phyloP scores from a whole-genome alignment of 2,797 vertebrate species.

The Sebastes minor region DNA sequence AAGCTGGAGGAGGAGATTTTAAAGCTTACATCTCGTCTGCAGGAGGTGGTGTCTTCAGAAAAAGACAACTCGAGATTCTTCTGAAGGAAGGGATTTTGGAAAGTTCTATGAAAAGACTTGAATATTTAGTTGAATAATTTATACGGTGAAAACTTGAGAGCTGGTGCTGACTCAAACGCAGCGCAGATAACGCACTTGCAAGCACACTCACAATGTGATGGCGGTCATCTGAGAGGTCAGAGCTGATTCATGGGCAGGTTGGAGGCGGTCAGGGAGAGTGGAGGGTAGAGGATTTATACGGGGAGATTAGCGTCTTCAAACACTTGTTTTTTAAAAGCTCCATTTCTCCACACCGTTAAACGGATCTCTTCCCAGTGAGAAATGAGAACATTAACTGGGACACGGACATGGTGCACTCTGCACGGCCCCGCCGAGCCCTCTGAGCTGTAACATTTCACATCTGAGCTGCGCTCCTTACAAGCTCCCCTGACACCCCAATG shows the following conservation, averaged over 20 bases:
- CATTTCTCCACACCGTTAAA: constrained; percentile 68
- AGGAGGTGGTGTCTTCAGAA: constrained; percentile 33
- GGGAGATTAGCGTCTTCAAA: constrained; percentile 53
- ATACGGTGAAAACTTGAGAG: constrained; percentile 24
- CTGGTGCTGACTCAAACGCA: constrained; percentile 2
- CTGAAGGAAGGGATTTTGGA: constrained; percentile 18
- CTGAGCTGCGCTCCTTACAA: constrained; percentile 65
- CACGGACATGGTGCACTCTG: constrained; percentile 63
- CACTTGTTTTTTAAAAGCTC: constrained; percentile 73
- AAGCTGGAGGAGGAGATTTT: constrained; percentile 26
- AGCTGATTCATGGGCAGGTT: constrained; percentile 52
- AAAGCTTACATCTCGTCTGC: constrained; percentile 28
- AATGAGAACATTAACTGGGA: constrained; percentile 76
- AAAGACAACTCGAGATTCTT: constrained; percentile 14
- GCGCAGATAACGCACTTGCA: not conserved
- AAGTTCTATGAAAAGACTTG: constrained; percentile 27
- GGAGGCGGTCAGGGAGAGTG: constrained; percentile 19
- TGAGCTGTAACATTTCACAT: constrained; percentile 74
- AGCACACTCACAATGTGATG: constrained; percentile 10
- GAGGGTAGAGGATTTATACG: constrained; percentile 55
- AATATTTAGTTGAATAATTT: constrained; percentile 61
- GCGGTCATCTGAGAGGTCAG: constrained; percentile 38
- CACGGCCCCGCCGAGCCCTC: constrained; percentile 58
- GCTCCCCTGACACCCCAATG: constrained; percentile 68
- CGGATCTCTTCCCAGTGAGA: constrained; percentile 62